Evolutionary conservation across 2,113 vertebrate species (phyloP), one percentile per base, ranked within the genome.

Genomic region (Lepidothrix coronata): DNA sequence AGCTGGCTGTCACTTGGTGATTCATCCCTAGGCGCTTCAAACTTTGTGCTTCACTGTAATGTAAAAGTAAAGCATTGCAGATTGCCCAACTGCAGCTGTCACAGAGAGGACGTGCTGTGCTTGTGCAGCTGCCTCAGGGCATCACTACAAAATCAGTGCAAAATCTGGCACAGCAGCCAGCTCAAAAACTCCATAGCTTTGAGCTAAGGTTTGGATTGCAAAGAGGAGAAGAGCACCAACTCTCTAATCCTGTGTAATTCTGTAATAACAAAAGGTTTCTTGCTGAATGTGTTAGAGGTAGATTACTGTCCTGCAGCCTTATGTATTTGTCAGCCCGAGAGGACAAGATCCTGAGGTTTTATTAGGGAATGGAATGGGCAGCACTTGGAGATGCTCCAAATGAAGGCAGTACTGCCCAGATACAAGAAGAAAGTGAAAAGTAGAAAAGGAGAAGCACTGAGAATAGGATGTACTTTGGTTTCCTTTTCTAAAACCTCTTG

Each of bases 11-110:
- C 93, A 43, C 78, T 79, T 37, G 23, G 62, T 76, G 91, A 91
- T 89, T 43, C 79, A 80, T 93, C 95, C 89, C 83, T 17, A 51
- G 88, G 44, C 37, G 13, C 81, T 77, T 63, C 66, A 80, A 72
- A 77, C 75, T 86, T 66, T 3, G n/a, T 76, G 89, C 93, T 83
- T 70, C 0, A 30, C 88, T 77, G 8, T 33, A 79, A 77, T 49
- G 88, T 51, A 48, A 68, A 96, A 94, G 71, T 27, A 89, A 91
- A 95, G 51, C 91, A 11, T 3, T 62, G 43, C 67, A 59, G 89
- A 91, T 95, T 91, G 82, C 95, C 92, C 91, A 95, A 88, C 68
- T 70, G 31, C 79, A 92, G 92, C 89, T 91, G 94, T 65, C 93
- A 66, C 0, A 10, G 68, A 83, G 89, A 85, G 93, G 80, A 96